A percentile compares a stretch with the other conserved stretches of the same genome.
Evolutionary conservation across 1,140 invertebrate species (phyloP).

Genomic region (Pteromalus puparum): DNA sequence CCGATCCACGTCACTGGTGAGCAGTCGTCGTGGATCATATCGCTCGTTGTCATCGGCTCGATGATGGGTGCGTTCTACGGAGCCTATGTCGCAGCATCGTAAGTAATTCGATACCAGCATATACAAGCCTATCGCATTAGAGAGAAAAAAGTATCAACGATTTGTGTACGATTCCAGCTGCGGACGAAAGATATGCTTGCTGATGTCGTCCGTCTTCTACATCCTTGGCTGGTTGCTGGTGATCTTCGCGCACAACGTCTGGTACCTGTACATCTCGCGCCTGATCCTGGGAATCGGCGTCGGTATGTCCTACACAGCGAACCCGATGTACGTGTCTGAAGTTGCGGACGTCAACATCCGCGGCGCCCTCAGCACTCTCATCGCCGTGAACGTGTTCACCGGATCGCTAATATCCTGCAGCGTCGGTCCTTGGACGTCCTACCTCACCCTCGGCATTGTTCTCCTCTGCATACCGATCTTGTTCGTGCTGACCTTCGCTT

Average conservation of each 20-base stretch:
- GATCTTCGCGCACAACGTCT: slow-evolving; percentile 75
- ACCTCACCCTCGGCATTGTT: slow-evolving; percentile 75
- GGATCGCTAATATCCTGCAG: slow-evolving; percentile 85
- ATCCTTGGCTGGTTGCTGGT: slow-evolving; percentile 82
- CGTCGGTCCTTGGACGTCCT: slow-evolving; percentile 81
- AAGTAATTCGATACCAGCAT: background rate
- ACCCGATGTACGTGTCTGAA: slow-evolving; percentile 84
- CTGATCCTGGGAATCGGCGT: slow-evolving; percentile 82
- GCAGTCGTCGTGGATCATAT: slow-evolving; percentile 70
- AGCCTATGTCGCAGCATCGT: slow-evolving; percentile 66
- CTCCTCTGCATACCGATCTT: slow-evolving; percentile 77
- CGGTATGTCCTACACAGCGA: slow-evolving; percentile 82
- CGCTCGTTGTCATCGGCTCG: slow-evolving; percentile 72
- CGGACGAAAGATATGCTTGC: slow-evolving; percentile 82
- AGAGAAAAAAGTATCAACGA: background rate
- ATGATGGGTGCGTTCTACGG: slow-evolving; percentile 74
- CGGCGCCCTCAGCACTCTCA: slow-evolving; percentile 82
- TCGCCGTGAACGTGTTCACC: slow-evolving; percentile 79
- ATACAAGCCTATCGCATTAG: too few species aligned
- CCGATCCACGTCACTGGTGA: slow-evolving; percentile 65
- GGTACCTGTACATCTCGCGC: slow-evolving; percentile 76
- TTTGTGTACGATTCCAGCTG: slow-evolving; percentile 64
- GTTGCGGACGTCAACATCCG: slow-evolving; percentile 81
- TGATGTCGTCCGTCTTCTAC: slow-evolving; percentile 80
- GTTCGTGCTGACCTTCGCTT: slow-evolving; percentile 80